phyloP scores from a whole-genome alignment of 2,113 vertebrate genomes.

The Spea bombifrons region DNA sequence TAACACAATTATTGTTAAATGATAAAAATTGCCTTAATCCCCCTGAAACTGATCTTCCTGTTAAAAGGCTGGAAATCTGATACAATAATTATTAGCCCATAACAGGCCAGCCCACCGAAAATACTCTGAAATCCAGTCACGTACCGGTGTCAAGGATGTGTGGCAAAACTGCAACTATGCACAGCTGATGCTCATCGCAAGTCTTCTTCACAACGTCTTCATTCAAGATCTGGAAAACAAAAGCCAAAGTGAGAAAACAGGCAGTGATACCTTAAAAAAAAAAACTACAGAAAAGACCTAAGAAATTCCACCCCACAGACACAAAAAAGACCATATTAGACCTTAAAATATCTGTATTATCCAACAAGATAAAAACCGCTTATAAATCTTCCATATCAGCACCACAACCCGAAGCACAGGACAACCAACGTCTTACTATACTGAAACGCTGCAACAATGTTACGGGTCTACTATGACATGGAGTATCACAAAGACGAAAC shows the following conservation, averaged over 20 bases:
- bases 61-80: too few species aligned
- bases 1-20: too few species aligned
- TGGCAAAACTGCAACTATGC: slow-evolving; percentile 86
- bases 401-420: too few species aligned
- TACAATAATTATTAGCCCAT: too few species aligned
- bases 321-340: neutral
- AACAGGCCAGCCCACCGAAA: too few species aligned
- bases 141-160: slow-evolving; percentile 94
- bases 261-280: neutral
- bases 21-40: too few species aligned
- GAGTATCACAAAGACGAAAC: neutral
- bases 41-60: too few species aligned
- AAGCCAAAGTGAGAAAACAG: neutral
- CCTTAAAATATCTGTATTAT: neutral
- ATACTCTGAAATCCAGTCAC: too few species aligned
- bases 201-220: slow-evolving; percentile 81
- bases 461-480: neutral
- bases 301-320: neutral
- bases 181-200: slow-evolving; percentile 89
- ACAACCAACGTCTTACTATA: too few species aligned
- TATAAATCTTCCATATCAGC: too few species aligned
- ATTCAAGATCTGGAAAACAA: slow-evolving; percentile 72
- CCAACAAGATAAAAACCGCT: too few species aligned
- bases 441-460: too few species aligned
- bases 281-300: neutral